phyloP scores from a whole-genome alignment of 2,888 invertebrate genomes.

The Hetaerina titia region DNA sequence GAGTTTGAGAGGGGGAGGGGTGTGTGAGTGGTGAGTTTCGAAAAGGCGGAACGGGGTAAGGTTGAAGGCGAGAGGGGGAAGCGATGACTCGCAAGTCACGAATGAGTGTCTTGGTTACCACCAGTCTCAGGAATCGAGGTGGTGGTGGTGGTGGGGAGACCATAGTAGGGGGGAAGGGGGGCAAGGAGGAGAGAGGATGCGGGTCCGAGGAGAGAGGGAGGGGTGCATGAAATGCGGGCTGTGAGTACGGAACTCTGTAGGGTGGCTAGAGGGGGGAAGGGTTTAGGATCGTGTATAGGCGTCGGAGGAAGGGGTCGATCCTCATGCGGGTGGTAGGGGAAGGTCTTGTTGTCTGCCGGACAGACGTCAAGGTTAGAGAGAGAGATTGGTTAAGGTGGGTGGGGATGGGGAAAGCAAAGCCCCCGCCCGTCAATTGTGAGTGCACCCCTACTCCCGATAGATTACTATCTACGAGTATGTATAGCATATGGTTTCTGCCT shows the following conservation, averaged over 20 bases:
- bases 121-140: neutral
- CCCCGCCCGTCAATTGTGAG: conserved; percentile 14
- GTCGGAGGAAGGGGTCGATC: neutral
- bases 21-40: neutral
- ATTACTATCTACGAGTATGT: no score
- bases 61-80: neutral
- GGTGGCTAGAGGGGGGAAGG: neutral
- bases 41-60: neutral
- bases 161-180: neutral
- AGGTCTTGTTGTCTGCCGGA: conserved; percentile 33
- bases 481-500: no score
- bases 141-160: neutral
- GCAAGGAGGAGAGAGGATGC: neutral
- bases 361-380: conserved; percentile 56
- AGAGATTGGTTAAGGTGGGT: neutral
- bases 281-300: neutral
- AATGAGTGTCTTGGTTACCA: neutral
- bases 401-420: neutral
- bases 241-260: neutral
- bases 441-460: neutral
- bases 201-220: neutral
- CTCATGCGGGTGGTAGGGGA: conserved; percentile 2
- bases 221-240: neutral
- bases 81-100: conserved; percentile 65
- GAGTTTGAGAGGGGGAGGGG: neutral